Percentiles rank a stretch among this genome's conserved stretches.
phyloP scores from a whole-genome alignment of 2,888 invertebrate species.

The Watsonalla cultraria region DNA sequence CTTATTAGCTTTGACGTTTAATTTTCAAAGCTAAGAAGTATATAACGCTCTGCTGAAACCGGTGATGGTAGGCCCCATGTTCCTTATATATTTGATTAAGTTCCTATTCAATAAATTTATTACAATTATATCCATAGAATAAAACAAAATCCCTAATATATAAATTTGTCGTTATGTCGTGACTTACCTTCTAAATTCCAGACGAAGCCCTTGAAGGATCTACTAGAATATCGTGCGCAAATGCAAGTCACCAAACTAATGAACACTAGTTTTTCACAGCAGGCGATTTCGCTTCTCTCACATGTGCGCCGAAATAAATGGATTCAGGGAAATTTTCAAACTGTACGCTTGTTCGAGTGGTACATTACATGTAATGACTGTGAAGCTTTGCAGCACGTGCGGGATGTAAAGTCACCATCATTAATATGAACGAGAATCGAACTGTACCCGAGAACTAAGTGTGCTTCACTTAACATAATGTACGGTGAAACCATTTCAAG shows the following conservation, averaged over 20 bases:
- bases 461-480: not conserved
- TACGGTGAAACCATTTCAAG: not conserved
- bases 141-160: too few species aligned
- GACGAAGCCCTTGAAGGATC: slow-evolving; percentile 11
- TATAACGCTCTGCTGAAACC: too few species aligned
- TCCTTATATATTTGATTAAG: too few species aligned
- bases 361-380: slow-evolving; percentile 32
- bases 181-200: too few species aligned
- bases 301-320: slow-evolving; percentile 31
- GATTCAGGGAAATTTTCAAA: slow-evolving; percentile 30
- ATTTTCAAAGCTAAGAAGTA: too few species aligned
- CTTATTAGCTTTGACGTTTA: too few species aligned
- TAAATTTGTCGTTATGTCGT: too few species aligned
- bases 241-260: slow-evolving; percentile 69
- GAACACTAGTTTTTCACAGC: slow-evolving; percentile 52
- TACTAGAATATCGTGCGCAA: slow-evolving; percentile 38
- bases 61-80: too few species aligned
- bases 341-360: slow-evolving; percentile 7
- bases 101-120: too few species aligned
- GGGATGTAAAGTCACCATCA: slow-evolving; percentile 7
- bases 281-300: slow-evolving; percentile 29
- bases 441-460: not conserved
- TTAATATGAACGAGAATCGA: not conserved
- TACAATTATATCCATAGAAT: too few species aligned
- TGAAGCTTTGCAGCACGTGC: slow-evolving; percentile 21